Base-by-base conservation (phyloP, 2,797 vertebrate species). In the Melanogrammus aeglefinus region DNA sequence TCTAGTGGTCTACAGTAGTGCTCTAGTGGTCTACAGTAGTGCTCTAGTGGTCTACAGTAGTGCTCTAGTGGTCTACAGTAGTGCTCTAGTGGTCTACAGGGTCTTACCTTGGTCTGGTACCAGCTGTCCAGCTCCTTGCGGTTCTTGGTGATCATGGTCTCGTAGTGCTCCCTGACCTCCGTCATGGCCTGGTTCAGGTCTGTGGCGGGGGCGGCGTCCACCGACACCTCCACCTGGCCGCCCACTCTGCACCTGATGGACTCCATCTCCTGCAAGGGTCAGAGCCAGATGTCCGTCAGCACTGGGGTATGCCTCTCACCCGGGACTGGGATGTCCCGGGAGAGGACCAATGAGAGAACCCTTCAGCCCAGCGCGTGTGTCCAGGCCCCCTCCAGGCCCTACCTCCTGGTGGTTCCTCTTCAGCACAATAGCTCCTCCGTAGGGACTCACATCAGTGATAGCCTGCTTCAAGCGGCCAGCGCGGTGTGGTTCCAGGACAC, bases 161-260 rank as follows among this genome's bases (percentile, higher is more conserved):
- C 96, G 0, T 97, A 97, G 82, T 98, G 93, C 27, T 95, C 92
- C 9, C 97, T 92, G 92, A 97, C 96, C 9, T 96, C 95, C 0
- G 90, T 70, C 91, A 98, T 92, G n/a, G 90, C 84, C 82, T 93
- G 83, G 80, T 94, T 96, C 77, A 97, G 92, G 91, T 98, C 96
- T 13, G 88, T 69, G 0, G 95, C 92, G 0, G 96, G 95, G 6
- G 92, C 86, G 0, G 96, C 94, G 0, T 98, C 95, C 91, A 98
- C 95, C 72, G 93, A 90, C 88, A 99, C 96, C 0, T 95, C 95
- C 81, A 97, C 93, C 36, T 96, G 94, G 1, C 94, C 95, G 0
- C 93, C 86, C 83, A 92, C 84, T 81, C 96, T 95, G 81, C 92
- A 86, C 71, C 90, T 91, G 78, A 95, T 63, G 76, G 89, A 33